phyloP scores from a whole-genome alignment of 2,888 invertebrate genomes.

The Sturmia bella region DNA sequence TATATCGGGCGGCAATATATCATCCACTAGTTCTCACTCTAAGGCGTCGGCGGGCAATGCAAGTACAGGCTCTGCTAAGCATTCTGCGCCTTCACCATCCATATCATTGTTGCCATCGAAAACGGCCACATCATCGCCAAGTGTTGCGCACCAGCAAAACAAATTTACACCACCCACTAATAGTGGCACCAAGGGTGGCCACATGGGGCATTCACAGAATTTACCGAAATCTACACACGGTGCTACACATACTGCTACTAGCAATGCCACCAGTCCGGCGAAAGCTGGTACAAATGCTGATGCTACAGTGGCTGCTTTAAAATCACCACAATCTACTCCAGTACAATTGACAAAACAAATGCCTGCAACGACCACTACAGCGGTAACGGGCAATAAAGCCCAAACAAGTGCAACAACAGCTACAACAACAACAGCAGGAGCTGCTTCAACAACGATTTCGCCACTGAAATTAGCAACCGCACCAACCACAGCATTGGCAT shows the following conservation, averaged over 20 bases:
- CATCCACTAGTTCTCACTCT: constrained; percentile 47
- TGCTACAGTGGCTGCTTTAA: constrained; percentile 68
- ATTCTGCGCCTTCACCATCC: constrained; percentile 69
- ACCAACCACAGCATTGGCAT: constrained; percentile 30
- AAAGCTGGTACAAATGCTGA: constrained; percentile 46
- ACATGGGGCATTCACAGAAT: constrained; percentile 71
- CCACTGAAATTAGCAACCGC: constrained; percentile 51
- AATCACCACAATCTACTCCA: constrained; percentile 72
- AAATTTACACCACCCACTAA: constrained; percentile 69
- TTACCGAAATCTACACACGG: constrained; percentile 72
- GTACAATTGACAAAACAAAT: constrained; percentile 73
- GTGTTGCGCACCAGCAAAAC: constrained; percentile 74
- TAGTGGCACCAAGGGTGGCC: constrained; percentile 70
- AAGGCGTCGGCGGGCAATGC: constrained; percentile 49
- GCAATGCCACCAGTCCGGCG: constrained; percentile 52
- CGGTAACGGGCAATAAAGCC: constrained; percentile 56
- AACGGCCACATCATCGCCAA: constrained; percentile 70
- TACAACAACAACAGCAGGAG: constrained; percentile 23
- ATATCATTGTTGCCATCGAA: constrained; percentile 74
- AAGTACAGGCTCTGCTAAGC: constrained; percentile 53
- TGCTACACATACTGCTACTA: constrained; percentile 45
- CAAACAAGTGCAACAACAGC: constrained; percentile 23
- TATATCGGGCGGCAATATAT: constrained; percentile 53
- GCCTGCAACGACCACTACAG: constrained; percentile 63
- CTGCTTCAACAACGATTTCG: constrained; percentile 26